Base-by-base conservation (phyloP, 2,797 vertebrate genomes). In the Zalophus californianus region DNA sequence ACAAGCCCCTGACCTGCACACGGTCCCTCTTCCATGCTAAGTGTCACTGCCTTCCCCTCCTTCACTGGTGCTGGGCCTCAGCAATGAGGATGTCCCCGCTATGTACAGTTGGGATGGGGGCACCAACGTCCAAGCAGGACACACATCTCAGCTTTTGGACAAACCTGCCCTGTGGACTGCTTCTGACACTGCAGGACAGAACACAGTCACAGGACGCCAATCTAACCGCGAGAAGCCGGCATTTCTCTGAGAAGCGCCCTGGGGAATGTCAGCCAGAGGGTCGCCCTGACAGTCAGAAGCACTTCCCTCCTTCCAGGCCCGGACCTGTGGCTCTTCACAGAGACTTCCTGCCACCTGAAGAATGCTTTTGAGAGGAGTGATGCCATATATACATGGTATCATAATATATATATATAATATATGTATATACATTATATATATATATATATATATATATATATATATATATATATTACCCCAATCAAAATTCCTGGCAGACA, bases 81-180 rank as follows among this genome's bases (percentile, higher is more conserved):
- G 35, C 32, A 41, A 44, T 16, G 1, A 3, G 23, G 7, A 20
- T 27, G 2, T 2, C n/a, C 5, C 15, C 21, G 25, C 56, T 41
- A 6, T 15, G 25, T 5, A 27, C 15, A 27, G 1, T 1, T 27
- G 4, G 68, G 8, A 12, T 35, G 29, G 8, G 4, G 20, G 23
- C 13, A 75, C 32, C 15, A 32, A 60, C 0, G 2, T 29, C 41
- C 32, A 66, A 68, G 54, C 8, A 58, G n/a, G 18, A 83, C 58
- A 50, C 8, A 50, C 14, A 75, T 9, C 41, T 80, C n/a, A 32
- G 3, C 50, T 64, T 52, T 50, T 23, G 27, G 58, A 32, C 29
- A 56, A 38, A 62, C 20, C 13, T 27, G 38, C 4, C 20, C 44
- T 56, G 15, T 52, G 35, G 25, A n/a, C 75, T 54, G 64, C 60